Percentiles rank a stretch among this genome's conserved stretches.
These are phyloP conservation scores for Geodia barretti DNA, from an alignment of 37 sponge, comb jelly and placozoan species.

Conservation along the genomic window DNA sequence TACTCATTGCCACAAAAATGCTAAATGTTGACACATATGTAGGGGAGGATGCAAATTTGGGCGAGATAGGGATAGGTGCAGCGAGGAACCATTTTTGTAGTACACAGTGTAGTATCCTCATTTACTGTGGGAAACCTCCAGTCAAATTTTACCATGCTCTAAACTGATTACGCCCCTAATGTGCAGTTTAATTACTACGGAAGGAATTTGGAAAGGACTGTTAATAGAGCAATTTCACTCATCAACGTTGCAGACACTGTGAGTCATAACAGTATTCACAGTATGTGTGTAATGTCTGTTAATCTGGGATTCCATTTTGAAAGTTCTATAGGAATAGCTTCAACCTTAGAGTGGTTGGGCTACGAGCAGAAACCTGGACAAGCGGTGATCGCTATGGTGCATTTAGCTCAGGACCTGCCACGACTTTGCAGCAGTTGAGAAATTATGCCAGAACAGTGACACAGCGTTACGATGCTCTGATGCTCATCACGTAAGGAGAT, in stretches of 20 bases:
- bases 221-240: constrained; percentile 29
- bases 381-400: neutral
- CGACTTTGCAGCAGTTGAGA: neutral
- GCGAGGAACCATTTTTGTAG: no score
- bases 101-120: no score
- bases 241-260: constrained; percentile 26
- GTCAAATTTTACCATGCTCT: no score
- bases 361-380: neutral
- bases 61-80: no score
- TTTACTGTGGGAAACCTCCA: no score
- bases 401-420: neutral
- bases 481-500: neutral
- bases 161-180: no score
- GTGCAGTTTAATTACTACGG: constrained; percentile 18
- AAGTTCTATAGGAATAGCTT: neutral
- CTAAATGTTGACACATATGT: no score
- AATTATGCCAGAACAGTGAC: neutral
- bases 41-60: no score
- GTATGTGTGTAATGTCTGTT: neutral
- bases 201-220: constrained; percentile 34
- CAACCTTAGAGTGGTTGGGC: neutral
- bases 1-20: no score
- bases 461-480: neutral
- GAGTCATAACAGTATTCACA: neutral
- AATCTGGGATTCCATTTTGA: neutral